phyloP scores from a whole-genome alignment of 2,888 invertebrate species.

The Lamellibrachia columna region DNA sequence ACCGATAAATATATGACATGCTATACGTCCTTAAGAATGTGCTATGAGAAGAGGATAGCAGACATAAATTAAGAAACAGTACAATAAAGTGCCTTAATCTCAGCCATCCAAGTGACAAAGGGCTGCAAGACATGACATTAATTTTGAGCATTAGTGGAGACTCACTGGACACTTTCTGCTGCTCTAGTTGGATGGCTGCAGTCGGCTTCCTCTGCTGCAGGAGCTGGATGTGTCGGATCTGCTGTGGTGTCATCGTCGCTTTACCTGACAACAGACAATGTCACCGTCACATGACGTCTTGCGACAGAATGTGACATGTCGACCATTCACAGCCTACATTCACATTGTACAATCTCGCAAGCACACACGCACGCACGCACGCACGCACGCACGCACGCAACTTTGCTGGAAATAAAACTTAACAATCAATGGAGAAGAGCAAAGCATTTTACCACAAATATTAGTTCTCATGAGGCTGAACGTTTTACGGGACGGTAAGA shows the following conservation, averaged over 20 bases:
- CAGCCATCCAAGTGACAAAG: neutral
- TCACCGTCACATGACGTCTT: neutral
- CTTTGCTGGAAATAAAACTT: too few relatives aligned
- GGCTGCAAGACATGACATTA: neutral
- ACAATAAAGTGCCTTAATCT: neutral
- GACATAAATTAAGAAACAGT: neutral
- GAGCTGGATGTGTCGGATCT: conserved; percentile 47
- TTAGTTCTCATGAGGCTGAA: too few relatives aligned
- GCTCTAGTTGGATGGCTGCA: conserved; percentile 40
- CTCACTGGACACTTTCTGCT: conserved; percentile 54
- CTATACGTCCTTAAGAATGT: neutral
- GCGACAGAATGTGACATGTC: too few relatives aligned
- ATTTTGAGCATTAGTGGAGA: neutral
- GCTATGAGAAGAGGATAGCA: neutral
- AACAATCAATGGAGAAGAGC: too few relatives aligned
- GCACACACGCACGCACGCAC: too few relatives aligned
- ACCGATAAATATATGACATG: neutral
- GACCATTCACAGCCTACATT: too few relatives aligned
- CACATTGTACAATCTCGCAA: too few relatives aligned
- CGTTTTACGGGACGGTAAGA: too few relatives aligned
- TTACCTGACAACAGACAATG: conserved; percentile 11
- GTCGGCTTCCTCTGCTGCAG: conserved; percentile 33
- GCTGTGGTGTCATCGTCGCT: conserved; percentile 41
- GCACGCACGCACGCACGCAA: too few relatives aligned
- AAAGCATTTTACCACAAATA: too few relatives aligned